Percentiles rank a stretch among this genome's conserved stretches.
Conservation (phyloP, 1,140 invertebrate genomes). For the Himalopsyche phryganea region DNA sequence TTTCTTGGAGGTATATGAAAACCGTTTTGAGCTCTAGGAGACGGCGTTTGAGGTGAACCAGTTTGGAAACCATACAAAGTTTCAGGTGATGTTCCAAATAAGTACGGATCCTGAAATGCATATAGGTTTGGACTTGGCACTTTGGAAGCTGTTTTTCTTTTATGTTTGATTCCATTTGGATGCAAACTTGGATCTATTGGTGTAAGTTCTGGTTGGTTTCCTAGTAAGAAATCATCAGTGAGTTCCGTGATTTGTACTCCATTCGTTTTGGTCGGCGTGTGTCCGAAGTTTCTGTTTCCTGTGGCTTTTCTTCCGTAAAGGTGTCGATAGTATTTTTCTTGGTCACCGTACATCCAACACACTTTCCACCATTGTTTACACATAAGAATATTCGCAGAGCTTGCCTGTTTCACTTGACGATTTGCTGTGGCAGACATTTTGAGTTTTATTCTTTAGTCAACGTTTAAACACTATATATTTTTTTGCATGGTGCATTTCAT, state of each 20-base stretch:
- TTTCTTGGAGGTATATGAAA: too few species aligned
- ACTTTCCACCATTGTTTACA: slow-evolving; percentile 86
- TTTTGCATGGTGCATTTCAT: too few species aligned
- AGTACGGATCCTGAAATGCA: slow-evolving; percentile 29
- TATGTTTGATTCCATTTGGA: slow-evolving; percentile 42
- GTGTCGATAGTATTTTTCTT: slow-evolving; percentile 78
- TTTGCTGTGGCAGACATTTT: slow-evolving; percentile 52
- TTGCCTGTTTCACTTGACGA: slow-evolving; percentile 50
- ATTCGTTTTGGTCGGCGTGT: slow-evolving; percentile 40
- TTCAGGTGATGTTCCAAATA: slow-evolving; percentile 27
- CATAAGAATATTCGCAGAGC: slow-evolving; percentile 68
- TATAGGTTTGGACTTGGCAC: slow-evolving; percentile 16
- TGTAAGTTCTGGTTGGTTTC: slow-evolving; percentile 18
- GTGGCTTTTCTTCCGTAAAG: slow-evolving; percentile 65
- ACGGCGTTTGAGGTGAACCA: slow-evolving; percentile 31
- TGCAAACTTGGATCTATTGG: slow-evolving; percentile 16
- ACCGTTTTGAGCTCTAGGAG: slow-evolving; percentile 15
- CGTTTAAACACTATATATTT: too few species aligned
- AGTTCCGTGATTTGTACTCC: slow-evolving; percentile 50
- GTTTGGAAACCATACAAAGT: slow-evolving; percentile 32
- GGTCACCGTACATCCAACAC: slow-evolving; percentile 81
- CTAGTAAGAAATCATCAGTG: slow-evolving; percentile 48
- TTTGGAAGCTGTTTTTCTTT: slow-evolving; percentile 38
- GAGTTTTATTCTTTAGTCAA: slow-evolving; percentile 12
- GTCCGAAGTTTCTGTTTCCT: slow-evolving; percentile 44